These are phyloP conservation scores for Nemotelus nigrinus DNA, from an alignment of 2,888 invertebrate genomes.

Conservation along the genomic window DNA sequence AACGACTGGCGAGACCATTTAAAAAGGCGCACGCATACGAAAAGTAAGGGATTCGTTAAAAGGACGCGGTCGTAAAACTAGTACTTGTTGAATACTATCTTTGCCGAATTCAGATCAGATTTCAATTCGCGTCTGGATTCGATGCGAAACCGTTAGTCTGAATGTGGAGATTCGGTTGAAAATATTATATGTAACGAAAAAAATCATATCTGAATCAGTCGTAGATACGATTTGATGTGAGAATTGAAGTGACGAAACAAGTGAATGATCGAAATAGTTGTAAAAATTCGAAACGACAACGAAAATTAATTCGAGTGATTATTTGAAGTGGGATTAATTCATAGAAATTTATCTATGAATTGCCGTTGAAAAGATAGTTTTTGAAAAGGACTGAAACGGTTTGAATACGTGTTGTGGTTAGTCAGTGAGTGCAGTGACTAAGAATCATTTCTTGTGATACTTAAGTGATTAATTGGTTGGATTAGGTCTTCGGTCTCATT, in stretches of 20 bases:
- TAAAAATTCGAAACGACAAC: too few species aligned
- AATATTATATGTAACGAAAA: too few species aligned
- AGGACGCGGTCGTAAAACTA: conserved; percentile 44
- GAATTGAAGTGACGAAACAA: too few species aligned
- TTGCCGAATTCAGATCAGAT: not conserved
- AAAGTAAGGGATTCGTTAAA: conserved; percentile 45
- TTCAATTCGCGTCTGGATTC: not conserved
- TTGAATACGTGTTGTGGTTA: not conserved
- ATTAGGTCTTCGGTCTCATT: not conserved
- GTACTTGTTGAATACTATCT: conserved; percentile 44
- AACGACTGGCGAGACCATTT: conserved; percentile 33
- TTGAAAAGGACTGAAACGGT: not conserved
- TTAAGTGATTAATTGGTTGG: not conserved
- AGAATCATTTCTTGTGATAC: not conserved
- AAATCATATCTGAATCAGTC: too few species aligned
- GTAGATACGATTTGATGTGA: too few species aligned
- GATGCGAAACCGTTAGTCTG: conserved; percentile 27
- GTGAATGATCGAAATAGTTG: too few species aligned
- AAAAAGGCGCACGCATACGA: conserved; percentile 44
- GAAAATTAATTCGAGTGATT: too few species aligned
- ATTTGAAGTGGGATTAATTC: too few species aligned
- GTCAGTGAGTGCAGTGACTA: not conserved
- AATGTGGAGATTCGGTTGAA: not conserved
- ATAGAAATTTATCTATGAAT: not conserved
- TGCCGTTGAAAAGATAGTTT: not conserved